Base-by-base conservation (phyloP, 2,888 invertebrate species). In the Celastrina argiolus region DNA sequence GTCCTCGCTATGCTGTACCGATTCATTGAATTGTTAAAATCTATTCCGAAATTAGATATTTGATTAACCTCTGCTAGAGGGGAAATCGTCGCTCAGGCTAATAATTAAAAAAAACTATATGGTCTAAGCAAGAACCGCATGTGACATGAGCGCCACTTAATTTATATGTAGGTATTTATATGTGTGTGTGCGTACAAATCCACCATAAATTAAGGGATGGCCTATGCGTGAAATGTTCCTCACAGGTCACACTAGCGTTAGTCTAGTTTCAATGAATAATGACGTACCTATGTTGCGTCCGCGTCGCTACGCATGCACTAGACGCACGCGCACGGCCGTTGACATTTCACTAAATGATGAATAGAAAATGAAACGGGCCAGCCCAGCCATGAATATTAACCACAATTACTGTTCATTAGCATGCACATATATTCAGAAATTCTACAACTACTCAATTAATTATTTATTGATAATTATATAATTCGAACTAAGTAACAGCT, bases 311-410 rank as follows among this genome's bases (percentile, higher is more conserved):
- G 6, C 56, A 6, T 51, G 6, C 56, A 28, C 36, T 45, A 18
- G 16, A 59, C 34, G 36, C 10, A 59, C 59, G 61, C 34, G 36
- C 10, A 59, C 59, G 61, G 36, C 61, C 61, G 61, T 61, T 61
- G 61, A 61, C 61, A 39, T 61, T 61, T 61, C 16, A 61, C 36
- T 22, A 61, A 61, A 61, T 61, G 61, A 61, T 61, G 61, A 61
- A 61, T 61, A 61, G 61, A 61, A 61, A 61, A 18, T 36, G 61
- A 36, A 61, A 61, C 36, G 22, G 61, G 34, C 59, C 59, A 59
- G 59, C 34, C 10, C 59, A 59, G 59, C 18, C 22, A 61, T 61
- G 61, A 61, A 61, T 61, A 61, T 61, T 61, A 61, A 61, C 18
- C n/a, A 58, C 59, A 61, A 61, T 61, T 39, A 22, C 22, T 26